Percentiles rank a stretch among this genome's conserved stretches.
Evolutionary conservation across 2,888 invertebrate genomes (phyloP).

Genomic region (Sceliomorpha sp.): DNA sequence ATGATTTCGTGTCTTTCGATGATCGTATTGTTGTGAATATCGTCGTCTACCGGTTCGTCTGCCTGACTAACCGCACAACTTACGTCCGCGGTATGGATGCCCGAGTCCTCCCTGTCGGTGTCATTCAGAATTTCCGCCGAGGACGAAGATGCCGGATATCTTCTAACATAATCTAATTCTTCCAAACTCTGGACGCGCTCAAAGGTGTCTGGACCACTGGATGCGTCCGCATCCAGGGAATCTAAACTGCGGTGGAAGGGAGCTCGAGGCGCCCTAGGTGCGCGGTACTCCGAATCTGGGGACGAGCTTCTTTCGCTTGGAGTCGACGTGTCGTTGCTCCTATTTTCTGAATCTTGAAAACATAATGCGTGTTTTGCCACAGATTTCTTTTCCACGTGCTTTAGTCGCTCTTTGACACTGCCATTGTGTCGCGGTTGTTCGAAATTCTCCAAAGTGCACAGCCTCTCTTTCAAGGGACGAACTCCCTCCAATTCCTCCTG

Average conservation of each 20-base stretch:
- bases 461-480: conserved; percentile 69
- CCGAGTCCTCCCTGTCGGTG: conserved; percentile 89
- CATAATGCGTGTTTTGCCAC: conserved; percentile 66
- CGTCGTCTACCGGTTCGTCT: conserved; percentile 85
- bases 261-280: conserved; percentile 63
- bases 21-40: conserved; percentile 63
- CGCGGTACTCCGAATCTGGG: conserved; percentile 75
- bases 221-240: conserved; percentile 84
- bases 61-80: conserved; percentile 88
- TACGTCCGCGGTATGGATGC: conserved; percentile 89
- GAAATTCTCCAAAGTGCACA: conserved; percentile 71
- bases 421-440: conserved; percentile 59
- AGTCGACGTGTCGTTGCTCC: conserved; percentile 67
- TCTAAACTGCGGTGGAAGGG: conserved; percentile 84
- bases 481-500: conserved; percentile 66
- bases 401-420: conserved; percentile 81
- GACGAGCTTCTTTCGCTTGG: conserved; percentile 77
- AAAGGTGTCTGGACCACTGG: conserved; percentile 81
- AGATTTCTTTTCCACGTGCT: conserved; percentile 80
- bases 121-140: conserved; percentile 84
- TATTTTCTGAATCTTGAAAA: conserved; percentile 65
- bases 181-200: conserved; percentile 85
- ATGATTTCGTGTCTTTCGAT: conserved; percentile 62
- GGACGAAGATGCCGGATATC: conserved; percentile 82
- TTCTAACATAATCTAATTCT: conserved; percentile 82